phyloP scores from a whole-genome alignment of 2,113 vertebrate species.

The Balaenoptera acutorostrata region DNA sequence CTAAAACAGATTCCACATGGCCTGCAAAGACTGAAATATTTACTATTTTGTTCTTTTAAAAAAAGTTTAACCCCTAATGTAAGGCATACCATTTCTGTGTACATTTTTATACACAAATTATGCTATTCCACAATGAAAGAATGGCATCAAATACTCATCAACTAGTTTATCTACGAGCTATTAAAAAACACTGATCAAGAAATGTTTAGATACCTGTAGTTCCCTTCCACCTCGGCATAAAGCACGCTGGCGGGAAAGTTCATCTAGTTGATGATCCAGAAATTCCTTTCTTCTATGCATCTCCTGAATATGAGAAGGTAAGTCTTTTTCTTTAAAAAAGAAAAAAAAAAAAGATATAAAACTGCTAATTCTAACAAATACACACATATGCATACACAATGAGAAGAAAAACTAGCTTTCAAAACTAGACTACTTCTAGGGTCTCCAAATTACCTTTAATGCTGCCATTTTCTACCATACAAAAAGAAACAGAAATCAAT shows the following conservation, averaged over 20 bases:
- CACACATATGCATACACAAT: background rate
- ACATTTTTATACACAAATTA: background rate
- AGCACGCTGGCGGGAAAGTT: slow-evolving; percentile 82
- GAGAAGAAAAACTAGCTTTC: background rate
- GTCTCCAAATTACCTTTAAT: background rate
- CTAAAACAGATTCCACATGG: background rate
- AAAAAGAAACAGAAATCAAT: background rate
- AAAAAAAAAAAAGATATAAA: background rate
- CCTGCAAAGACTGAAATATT: background rate
- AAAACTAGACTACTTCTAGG: background rate
- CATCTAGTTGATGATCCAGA: slow-evolving; percentile 82
- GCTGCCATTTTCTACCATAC: background rate
- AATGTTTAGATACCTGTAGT: slow-evolving; percentile 55
- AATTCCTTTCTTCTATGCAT: slow-evolving; percentile 79
- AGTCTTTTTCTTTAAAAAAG: slow-evolving; percentile 75
- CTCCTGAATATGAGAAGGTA: slow-evolving; percentile 74
- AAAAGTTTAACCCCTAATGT: background rate
- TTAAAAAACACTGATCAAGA: background rate
- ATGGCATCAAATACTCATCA: background rate
- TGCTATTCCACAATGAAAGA: background rate
- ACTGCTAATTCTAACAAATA: background rate
- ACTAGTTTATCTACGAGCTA: background rate
- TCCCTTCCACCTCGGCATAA: slow-evolving; percentile 74
- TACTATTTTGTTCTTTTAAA: background rate
- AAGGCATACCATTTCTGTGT: background rate